Percentiles rank a stretch among this genome's conserved stretches.
phyloP scores from a whole-genome alignment of 2,888 invertebrate species.

The Amphipyra berbera region DNA sequence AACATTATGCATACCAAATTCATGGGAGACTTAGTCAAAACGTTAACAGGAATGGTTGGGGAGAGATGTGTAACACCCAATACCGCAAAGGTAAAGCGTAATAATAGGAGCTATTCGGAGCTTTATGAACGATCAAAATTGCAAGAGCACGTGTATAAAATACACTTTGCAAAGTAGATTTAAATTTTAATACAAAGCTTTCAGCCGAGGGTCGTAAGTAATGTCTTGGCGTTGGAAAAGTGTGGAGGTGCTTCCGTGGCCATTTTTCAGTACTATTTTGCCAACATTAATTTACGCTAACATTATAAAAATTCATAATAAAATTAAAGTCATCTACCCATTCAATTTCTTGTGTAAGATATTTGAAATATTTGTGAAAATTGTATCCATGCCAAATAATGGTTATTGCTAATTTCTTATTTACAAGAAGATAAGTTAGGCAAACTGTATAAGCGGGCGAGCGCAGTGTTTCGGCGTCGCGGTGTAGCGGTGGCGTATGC shows the following conservation, averaged over 20 bases:
- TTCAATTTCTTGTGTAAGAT: slow-evolving; percentile 4
- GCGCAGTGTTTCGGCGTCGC: slow-evolving; percentile 7
- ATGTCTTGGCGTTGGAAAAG: slow-evolving; percentile 85
- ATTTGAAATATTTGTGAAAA: slow-evolving; percentile 6
- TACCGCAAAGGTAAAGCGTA: slow-evolving; percentile 86
- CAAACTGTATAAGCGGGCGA: slow-evolving; percentile 9
- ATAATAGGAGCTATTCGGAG: slow-evolving; percentile 87
- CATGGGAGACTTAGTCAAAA: slow-evolving; percentile 82
- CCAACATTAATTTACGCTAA: slow-evolving; percentile 42
- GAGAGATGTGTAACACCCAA: slow-evolving; percentile 85
- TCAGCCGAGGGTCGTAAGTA: slow-evolving; percentile 87
- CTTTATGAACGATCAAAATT: slow-evolving; percentile 90
- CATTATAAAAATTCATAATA: slow-evolving; percentile 40
- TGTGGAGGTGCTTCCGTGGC: slow-evolving; percentile 74
- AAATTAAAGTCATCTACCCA: slow-evolving; percentile 27
- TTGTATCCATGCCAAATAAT: slow-evolving; percentile 1
- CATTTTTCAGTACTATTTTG: slow-evolving; percentile 54
- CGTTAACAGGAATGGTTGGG: slow-evolving; percentile 78
- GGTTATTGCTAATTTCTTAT: slow-evolving; percentile 25
- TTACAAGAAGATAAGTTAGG: slow-evolving; percentile 21
- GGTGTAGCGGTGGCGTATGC: slow-evolving; percentile 25
- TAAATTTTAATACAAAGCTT: slow-evolving; percentile 90
- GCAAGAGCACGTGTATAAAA: slow-evolving; percentile 89
- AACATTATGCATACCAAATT: slow-evolving; percentile 86
- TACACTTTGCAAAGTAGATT: slow-evolving; percentile 90